These are phyloP conservation scores for Paelopatides confundens DNA, from an alignment of 53 echinoderm and acorn worm species.

Conservation along the genomic window DNA sequence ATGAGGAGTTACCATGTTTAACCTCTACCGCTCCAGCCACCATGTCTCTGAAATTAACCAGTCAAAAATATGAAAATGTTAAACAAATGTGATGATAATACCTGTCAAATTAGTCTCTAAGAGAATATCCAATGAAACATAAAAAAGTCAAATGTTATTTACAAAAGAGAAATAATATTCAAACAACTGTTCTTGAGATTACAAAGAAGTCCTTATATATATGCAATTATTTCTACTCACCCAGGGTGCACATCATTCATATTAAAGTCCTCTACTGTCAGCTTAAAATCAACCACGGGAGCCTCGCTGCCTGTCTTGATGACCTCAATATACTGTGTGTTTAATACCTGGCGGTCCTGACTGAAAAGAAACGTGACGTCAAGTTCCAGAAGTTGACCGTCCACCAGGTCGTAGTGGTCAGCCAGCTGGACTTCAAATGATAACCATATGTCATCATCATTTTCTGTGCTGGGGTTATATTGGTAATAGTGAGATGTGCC, in stretches of 20 bases:
- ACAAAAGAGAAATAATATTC: too few relatives aligned
- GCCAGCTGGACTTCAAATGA: conserved; percentile 85
- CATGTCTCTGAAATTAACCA: background rate
- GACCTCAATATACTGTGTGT: conserved; percentile 66
- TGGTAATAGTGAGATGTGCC: conserved; percentile 19
- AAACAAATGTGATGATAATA: too few relatives aligned
- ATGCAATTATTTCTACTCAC: too few relatives aligned
- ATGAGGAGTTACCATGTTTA: conserved; percentile 69
- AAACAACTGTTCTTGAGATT: too few relatives aligned
- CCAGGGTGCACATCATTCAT: conserved; percentile 75
- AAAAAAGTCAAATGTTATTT: too few relatives aligned
- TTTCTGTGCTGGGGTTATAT: background rate
- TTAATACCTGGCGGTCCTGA: conserved; percentile 58
- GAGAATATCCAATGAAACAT: too few relatives aligned
- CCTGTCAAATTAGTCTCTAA: background rate
- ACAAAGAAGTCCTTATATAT: too few relatives aligned
- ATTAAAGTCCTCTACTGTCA: conserved; percentile 81
- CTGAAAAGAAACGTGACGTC: conserved; percentile 80
- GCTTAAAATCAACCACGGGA: conserved; percentile 75
- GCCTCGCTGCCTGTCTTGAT: conserved; percentile 63
- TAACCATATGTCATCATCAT: conserved; percentile 83
- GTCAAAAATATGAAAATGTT: too few relatives aligned
- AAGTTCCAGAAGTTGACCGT: conserved; percentile 68
- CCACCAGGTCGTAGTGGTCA: conserved; percentile 75
- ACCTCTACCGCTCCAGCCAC: conserved; percentile 53